A percentile compares a stretch with the other conserved stretches of the same genome.
These are phyloP conservation scores for Crematogaster levior DNA, from an alignment of 2,888 invertebrate species.

Conservation along the genomic window DNA sequence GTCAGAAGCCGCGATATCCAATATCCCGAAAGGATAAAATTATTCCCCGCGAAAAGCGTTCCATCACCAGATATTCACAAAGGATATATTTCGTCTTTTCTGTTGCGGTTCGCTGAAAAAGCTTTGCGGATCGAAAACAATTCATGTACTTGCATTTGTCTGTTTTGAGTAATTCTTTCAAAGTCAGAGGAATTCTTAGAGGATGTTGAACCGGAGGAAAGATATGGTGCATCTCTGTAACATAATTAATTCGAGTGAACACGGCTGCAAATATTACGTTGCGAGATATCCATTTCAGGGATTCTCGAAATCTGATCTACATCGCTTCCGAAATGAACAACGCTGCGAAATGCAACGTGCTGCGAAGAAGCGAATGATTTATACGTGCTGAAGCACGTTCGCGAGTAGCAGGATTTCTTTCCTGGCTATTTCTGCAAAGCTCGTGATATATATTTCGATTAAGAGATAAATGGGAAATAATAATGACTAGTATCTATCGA, in stretches of 20 bases:
- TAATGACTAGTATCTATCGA: conserved; percentile 45
- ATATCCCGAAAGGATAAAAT: conserved; percentile 22
- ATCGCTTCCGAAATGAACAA: conserved; percentile 4
- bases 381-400: conserved; percentile 16
- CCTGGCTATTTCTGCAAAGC: conserved; percentile 32
- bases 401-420: conserved; percentile 13
- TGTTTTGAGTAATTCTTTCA: not conserved
- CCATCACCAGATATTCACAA: conserved; percentile 3
- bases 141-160: not conserved
- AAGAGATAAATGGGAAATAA: conserved; percentile 49
- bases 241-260: not conserved
- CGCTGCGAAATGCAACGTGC: not conserved
- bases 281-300: not conserved
- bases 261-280: not conserved
- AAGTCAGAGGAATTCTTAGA: not conserved
- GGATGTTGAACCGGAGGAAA: not conserved
- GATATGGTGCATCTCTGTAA: not conserved
- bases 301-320: conserved; percentile 29
- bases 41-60: conserved; percentile 27
- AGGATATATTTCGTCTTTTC: conserved; percentile 11
- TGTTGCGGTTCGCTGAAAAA: not conserved
- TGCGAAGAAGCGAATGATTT: conserved; percentile 39
- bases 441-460: conserved; percentile 50
- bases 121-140: not conserved
- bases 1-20: conserved; percentile 32